These are phyloP conservation scores for Thelaira solivaga DNA, from an alignment of 2,888 invertebrate genomes.

Conservation along the genomic window DNA sequence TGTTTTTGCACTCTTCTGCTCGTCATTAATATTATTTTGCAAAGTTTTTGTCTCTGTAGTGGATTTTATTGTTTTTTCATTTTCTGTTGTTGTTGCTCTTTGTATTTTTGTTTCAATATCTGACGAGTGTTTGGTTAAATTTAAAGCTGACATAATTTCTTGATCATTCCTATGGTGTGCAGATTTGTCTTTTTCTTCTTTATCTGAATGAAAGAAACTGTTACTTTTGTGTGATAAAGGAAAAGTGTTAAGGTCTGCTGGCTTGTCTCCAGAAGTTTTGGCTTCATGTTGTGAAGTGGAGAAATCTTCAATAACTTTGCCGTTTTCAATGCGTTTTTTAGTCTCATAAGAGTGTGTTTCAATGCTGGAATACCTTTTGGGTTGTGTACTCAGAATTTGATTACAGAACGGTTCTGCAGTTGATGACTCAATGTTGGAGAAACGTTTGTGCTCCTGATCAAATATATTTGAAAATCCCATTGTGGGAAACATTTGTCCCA, in stretches of 20 bases:
- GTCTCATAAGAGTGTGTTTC: constrained; percentile 74
- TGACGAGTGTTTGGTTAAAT: constrained; percentile 70
- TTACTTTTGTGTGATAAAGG: constrained; percentile 28
- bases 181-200: constrained; percentile 9
- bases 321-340: constrained; percentile 75
- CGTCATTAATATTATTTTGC: constrained; percentile 18
- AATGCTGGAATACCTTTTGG: constrained; percentile 75
- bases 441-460: constrained; percentile 71
- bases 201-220: not conserved
- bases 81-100: constrained; percentile 33
- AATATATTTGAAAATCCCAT: constrained; percentile 71
- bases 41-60: constrained; percentile 42
- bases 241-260: constrained; percentile 24
- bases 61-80: constrained; percentile 55
- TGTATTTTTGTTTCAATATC: constrained; percentile 37
- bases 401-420: constrained; percentile 60
- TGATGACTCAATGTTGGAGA: constrained; percentile 73
- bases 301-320: constrained; percentile 73
- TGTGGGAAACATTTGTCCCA: constrained; percentile 71
- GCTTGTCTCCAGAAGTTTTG: constrained; percentile 66
- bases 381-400: constrained; percentile 65
- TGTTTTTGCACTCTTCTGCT: constrained; percentile 33
- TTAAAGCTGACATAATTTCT: constrained; percentile 75
- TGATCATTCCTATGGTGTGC: constrained; percentile 60
- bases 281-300: constrained; percentile 70